Conservation (phyloP, 2,113 vertebrate species). For the Ellobius talpinus region DNA sequence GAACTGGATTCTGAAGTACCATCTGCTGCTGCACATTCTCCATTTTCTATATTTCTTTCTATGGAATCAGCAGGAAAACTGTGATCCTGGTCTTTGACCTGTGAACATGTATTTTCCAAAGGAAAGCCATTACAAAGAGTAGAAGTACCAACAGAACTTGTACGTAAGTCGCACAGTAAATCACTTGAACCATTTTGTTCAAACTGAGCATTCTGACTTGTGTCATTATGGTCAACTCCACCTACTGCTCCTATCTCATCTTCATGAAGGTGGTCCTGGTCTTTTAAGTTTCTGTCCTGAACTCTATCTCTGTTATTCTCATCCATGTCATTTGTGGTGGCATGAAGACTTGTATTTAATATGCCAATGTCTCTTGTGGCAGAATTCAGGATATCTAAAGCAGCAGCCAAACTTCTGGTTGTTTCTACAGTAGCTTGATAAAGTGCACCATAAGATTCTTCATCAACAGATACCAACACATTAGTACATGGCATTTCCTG, state of each 20-base stretch:
- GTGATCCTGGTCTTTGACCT: constrained; percentile 80
- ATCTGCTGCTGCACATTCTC: constrained; percentile 84
- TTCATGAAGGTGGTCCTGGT: constrained; percentile 88
- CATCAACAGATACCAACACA: constrained; percentile 92
- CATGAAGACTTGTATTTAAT: constrained; percentile 88
- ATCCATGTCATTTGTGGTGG: constrained; percentile 86
- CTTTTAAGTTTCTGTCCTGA: constrained; percentile 87
- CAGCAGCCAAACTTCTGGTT: constrained; percentile 94
- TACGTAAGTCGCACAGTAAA: constrained; percentile 86
- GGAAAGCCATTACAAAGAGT: constrained; percentile 91
- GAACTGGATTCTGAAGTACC: constrained; percentile 86
- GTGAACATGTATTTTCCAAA: constrained; percentile 82
- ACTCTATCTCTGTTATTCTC: constrained; percentile 83
- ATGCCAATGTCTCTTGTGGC: constrained; percentile 92
- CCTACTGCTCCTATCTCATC: constrained; percentile 93
- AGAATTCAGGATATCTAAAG: constrained; percentile 94
- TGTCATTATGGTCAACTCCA: constrained; percentile 86
- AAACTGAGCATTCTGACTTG: constrained; percentile 84
- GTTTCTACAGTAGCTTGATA: constrained; percentile 97
- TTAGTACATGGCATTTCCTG: constrained; percentile 89
- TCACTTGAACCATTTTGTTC: constrained; percentile 91
- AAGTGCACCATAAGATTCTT: constrained; percentile 93
- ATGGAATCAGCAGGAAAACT: constrained; percentile 83
- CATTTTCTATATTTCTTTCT: constrained; percentile 83
- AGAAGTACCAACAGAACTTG: constrained; percentile 80